Base-by-base conservation (phyloP, 2,113 vertebrate species). In the Paramisgurnus dabryanus region DNA sequence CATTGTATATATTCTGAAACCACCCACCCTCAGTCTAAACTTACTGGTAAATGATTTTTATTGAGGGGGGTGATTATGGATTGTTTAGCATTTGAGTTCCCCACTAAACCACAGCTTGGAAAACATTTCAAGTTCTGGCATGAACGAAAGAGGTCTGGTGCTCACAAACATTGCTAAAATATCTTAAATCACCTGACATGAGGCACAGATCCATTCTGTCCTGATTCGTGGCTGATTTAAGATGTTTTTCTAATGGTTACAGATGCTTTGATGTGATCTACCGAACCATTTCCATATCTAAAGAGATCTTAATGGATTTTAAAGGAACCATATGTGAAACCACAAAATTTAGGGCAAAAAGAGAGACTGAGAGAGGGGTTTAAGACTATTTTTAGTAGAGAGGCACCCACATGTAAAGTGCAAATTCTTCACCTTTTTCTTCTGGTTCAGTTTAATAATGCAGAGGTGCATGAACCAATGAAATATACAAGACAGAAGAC, bases 121-220 rank as follows among this genome's bases (percentile, higher is more conserved):
- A 22, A 22, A 45, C 70, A 4, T 50, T 79, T 76, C 60, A 66
- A 81, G 76, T 76, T 75, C 27, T 68, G 73, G 67, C 84, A 72
- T 39, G 73, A 71, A 45, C 22, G 43, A 58, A 55, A 61, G 49
- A 63, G 45, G 58, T 58, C 18, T 2, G 67, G 67, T 40, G 50
- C 41, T 34, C 67, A 71, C 43, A 41, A 66, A 55, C 71, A 82
- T 85, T 77, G 39, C 72, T 41, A 64, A 58, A 82, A 80, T 27
- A 34, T 13, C 72, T 75, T 70, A 80, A 39, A 41, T 63, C 58
- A 75, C 71, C 45, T 67, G 67, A 58, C 60, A 68, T 63, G 39
- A 53, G 6, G 17, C 7, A 58, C 27, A 57, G 18, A 58, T 80
- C 58, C 34, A 17, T 61, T 60, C 13, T 57, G 7, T 2, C 18